phyloP scores from a whole-genome alignment of 2,888 invertebrate genomes.

The Drosophila rubida region DNA sequence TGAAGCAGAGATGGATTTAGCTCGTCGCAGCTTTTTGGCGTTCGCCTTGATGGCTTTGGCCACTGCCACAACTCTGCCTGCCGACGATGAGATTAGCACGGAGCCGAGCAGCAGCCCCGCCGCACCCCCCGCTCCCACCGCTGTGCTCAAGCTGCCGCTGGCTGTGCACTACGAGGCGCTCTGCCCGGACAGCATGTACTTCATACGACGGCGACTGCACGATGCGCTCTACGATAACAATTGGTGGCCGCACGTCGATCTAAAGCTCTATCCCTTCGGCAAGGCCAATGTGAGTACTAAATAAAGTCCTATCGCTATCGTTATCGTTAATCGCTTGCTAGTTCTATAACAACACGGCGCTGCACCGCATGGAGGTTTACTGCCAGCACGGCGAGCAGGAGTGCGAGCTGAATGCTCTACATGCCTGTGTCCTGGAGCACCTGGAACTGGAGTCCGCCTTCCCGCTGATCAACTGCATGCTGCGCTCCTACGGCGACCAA shows the following conservation, averaged over 20 bases:
- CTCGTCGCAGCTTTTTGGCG: neutral
- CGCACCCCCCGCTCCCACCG: neutral
- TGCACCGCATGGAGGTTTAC: constrained; percentile 58
- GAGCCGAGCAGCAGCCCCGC: neutral
- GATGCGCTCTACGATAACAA: constrained; percentile 69
- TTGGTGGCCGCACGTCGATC: constrained; percentile 68
- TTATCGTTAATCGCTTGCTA: constrained; percentile 6
- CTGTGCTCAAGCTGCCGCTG: constrained; percentile 61
- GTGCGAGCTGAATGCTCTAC: constrained; percentile 83
- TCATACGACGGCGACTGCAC: constrained; percentile 75
- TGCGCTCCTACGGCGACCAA: constrained; percentile 62
- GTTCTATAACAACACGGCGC: constrained; percentile 71
- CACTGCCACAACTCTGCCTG: constrained; percentile 12
- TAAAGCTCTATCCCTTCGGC: constrained; percentile 83
- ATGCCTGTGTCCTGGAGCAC: constrained; percentile 83
- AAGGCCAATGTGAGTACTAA: constrained; percentile 80
- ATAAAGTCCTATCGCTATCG: neutral
- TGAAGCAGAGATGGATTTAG: constrained; percentile 9
- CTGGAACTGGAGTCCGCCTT: constrained; percentile 66
- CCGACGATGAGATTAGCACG: constrained; percentile 5
- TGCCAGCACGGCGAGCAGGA: constrained; percentile 83
- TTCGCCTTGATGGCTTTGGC: neutral
- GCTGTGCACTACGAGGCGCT: constrained; percentile 83
- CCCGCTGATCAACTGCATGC: constrained; percentile 80
- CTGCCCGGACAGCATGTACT: constrained; percentile 82